Evolutionary conservation across 2,888 invertebrate genomes (phyloP).

Genomic region (Deladenus siricidicola): DNA sequence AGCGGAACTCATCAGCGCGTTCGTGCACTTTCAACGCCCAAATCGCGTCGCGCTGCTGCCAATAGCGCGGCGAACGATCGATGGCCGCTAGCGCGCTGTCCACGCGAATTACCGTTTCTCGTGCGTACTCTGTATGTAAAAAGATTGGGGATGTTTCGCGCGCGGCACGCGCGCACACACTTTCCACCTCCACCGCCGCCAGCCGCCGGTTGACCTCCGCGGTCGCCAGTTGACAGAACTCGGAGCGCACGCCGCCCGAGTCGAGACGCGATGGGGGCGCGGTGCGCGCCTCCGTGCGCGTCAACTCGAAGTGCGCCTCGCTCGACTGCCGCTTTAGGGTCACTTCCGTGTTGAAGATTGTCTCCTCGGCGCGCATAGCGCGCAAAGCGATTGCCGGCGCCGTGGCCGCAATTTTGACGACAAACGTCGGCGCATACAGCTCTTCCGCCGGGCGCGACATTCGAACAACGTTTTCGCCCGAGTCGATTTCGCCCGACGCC

Average conservation of each 20-base stretch:
- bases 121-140: conserved; percentile 38
- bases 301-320: not conserved
- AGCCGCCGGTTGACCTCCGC: conserved; percentile 25
- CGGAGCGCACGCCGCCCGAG: not conserved
- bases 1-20: conserved; percentile 8
- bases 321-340: conserved; percentile 9
- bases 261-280: not conserved
- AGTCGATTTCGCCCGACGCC: conserved; percentile 33
- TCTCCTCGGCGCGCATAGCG: conserved; percentile 31
- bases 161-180: conserved; percentile 33
- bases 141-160: conserved; percentile 36
- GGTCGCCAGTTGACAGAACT: not conserved
- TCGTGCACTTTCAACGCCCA: conserved; percentile 1
- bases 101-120: conserved; percentile 28
- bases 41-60: not conserved
- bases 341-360: conserved; percentile 29
- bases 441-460: conserved; percentile 12
- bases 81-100: conserved; percentile 16
- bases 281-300: not conserved
- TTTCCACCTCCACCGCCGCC: conserved; percentile 40
- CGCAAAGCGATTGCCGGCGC: not conserved
- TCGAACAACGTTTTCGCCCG: conserved; percentile 31
- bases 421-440: conserved; percentile 5
- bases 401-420: conserved; percentile 1
- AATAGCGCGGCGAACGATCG: conserved; percentile 1